phyloP scores from a whole-genome alignment of 1,140 invertebrate genomes.

The Drosophila nebulosa region DNA sequence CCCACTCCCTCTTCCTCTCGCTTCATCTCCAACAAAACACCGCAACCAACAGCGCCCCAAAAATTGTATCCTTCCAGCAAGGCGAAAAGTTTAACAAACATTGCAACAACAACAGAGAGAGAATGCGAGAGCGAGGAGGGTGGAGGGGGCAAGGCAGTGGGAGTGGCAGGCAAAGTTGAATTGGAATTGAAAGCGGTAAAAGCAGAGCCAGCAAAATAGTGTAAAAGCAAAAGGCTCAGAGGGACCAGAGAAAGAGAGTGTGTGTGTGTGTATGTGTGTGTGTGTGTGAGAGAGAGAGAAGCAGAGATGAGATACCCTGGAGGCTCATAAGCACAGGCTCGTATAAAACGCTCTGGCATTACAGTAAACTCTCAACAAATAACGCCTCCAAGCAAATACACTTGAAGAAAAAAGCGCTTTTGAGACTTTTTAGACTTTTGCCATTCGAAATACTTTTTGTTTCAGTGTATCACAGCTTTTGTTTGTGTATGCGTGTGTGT shows the following conservation, averaged over 20 bases:
- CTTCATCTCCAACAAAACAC: too few species aligned
- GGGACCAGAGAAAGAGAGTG: too few species aligned
- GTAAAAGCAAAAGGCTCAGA: not conserved
- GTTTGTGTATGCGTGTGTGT: not conserved
- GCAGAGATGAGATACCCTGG: constrained; percentile 38
- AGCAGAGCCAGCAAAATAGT: not conserved
- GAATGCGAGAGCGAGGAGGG: not conserved
- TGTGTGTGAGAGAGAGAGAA: too few species aligned
- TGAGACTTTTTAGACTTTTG: too few species aligned
- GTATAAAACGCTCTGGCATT: constrained; percentile 65
- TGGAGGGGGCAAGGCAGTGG: too few species aligned
- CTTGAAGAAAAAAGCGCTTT: not conserved
- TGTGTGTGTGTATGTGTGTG: too few species aligned
- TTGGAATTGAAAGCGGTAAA: not conserved
- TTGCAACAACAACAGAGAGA: constrained; percentile 12
- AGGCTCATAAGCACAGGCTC: constrained; percentile 63
- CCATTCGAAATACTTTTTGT: not conserved
- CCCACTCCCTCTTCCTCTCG: too few species aligned
- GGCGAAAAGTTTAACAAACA: constrained; percentile 63
- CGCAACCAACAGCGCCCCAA: constrained; percentile 43
- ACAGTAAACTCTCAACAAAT: constrained; percentile 62
- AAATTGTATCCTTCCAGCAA: constrained; percentile 53
- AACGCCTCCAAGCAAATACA: not conserved
- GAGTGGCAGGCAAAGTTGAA: too few species aligned
- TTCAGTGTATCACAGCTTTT: not conserved